Evolutionary conservation across 2,113 vertebrate species (phyloP).

Genomic region (Chaetorhynchus papuensis): DNA sequence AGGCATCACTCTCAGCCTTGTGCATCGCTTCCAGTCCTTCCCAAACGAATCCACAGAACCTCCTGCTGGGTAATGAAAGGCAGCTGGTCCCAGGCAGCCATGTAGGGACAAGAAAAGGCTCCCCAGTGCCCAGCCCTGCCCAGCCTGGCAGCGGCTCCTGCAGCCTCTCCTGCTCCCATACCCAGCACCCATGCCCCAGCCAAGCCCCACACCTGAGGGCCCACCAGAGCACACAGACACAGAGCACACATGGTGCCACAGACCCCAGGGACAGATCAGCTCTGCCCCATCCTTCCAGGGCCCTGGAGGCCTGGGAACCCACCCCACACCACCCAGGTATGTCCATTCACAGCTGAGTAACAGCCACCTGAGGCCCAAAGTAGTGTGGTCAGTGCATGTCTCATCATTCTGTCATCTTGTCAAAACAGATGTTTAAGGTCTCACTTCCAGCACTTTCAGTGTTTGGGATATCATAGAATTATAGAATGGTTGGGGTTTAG

Average conservation of each 20-base stretch:
- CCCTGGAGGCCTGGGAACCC: neutral
- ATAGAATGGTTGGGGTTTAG: neutral
- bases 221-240: neutral
- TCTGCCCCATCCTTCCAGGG: neutral
- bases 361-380: neutral
- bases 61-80: neutral
- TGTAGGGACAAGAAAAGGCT: accelerated
- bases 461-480: neutral
- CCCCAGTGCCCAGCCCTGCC: neutral
- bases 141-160: neutral
- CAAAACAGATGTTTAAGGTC: neutral
- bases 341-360: neutral
- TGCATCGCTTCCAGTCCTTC: neutral
- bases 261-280: neutral
- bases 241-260: accelerated
- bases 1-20: neutral
- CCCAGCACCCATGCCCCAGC: neutral
- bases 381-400: neutral
- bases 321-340: neutral
- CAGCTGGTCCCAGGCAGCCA: neutral
- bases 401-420: neutral
- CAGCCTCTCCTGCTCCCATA: neutral
- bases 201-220: neutral
- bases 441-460: neutral
- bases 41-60: neutral